A percentile compares a stretch with the other conserved stretches of the same genome.
Conservation (phyloP, 2,888 invertebrate species). For the Dysmachus trigonus region DNA sequence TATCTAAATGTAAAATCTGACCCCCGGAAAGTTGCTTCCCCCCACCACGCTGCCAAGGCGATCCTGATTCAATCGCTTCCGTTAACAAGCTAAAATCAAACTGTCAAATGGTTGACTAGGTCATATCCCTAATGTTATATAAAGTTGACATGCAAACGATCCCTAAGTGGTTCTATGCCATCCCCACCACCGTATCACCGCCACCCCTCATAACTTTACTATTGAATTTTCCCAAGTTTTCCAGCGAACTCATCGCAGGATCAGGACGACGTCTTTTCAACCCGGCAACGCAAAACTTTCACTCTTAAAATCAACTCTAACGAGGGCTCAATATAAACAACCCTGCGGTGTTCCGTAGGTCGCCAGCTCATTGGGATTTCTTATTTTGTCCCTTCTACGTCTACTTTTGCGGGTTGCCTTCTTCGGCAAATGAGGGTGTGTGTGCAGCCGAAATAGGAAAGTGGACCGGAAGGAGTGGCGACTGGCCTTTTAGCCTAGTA, state of each 20-base stretch:
- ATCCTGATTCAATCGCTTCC: neutral
- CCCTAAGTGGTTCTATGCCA: neutral
- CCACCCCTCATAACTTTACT: neutral
- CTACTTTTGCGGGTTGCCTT: neutral
- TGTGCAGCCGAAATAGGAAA: neutral
- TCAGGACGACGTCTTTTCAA: neutral
- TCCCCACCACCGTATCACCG: neutral
- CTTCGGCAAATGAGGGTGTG: neutral
- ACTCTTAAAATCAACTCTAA: constrained; percentile 5
- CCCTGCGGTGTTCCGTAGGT: neutral
- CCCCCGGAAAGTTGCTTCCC: neutral
- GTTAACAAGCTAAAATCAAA: constrained; percentile 21
- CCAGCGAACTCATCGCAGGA: neutral
- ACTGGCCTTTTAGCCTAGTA: neutral
- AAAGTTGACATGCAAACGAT: constrained; percentile 14
- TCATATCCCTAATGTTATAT: constrained; percentile 12
- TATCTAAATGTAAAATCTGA: neutral
- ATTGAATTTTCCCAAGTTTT: constrained; percentile 1
- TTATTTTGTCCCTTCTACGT: neutral
- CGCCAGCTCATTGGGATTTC: neutral
- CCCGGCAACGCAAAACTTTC: constrained; percentile 1
- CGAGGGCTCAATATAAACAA: neutral
- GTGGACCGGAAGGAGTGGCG: neutral
- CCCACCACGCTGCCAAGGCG: too few relatives aligned
- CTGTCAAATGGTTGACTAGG: constrained; percentile 11